Base-by-base conservation (phyloP, 2,888 invertebrate species). In the Drosophila kambysellisi region DNA sequence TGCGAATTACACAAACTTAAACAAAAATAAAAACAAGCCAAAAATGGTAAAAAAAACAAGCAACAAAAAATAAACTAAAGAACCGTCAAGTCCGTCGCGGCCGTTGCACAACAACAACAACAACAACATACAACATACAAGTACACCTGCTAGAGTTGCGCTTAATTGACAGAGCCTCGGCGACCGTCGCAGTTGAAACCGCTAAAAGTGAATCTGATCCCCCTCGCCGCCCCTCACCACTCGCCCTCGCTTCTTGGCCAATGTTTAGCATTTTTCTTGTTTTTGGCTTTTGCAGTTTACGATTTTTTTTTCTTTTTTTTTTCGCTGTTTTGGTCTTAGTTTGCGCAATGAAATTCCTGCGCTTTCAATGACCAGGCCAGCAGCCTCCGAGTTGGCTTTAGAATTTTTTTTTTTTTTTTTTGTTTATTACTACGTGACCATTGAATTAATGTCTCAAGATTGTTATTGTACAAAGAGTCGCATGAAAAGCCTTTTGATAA, bases 391-490 rank as follows among this genome's bases (percentile, higher is more conserved):
- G 25, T 59, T 76, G 67, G n/a, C 77, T 88, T 79, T 72, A 84
- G 90, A 90, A 81, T 51, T 20, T 29, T 32, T 37, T 56, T 74
- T 74, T 33, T n/a, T n/a, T 25, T 32, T 37, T 37, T 75, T 33
- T 25, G 25, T 37, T 37, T 74, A 87, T 81, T 78, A 71, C 70
- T 79, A 83, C 83, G 90, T 90, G 86, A 77, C 68, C 74, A 76
- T 64, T 78, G 82, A 73, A 73, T 67, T 77, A 75, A 83, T 77
- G 77, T 25, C 70, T 60, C 41, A 67, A 81, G 68, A 67, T 77
- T 72, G 60, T 63, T 50, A 60, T 46, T 69, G 51, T 4, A 35
- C 41, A 65, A 33, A 37, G 37, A 57, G 56, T 54, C 62, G 62
- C 66, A 53, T 20, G 32, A 51, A 79, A 73, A 66, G 65, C 58